A percentile compares a stretch with the other conserved stretches of the same genome.
phyloP scores from a whole-genome alignment of 1,140 invertebrate genomes.

The Holotrichia oblita region DNA sequence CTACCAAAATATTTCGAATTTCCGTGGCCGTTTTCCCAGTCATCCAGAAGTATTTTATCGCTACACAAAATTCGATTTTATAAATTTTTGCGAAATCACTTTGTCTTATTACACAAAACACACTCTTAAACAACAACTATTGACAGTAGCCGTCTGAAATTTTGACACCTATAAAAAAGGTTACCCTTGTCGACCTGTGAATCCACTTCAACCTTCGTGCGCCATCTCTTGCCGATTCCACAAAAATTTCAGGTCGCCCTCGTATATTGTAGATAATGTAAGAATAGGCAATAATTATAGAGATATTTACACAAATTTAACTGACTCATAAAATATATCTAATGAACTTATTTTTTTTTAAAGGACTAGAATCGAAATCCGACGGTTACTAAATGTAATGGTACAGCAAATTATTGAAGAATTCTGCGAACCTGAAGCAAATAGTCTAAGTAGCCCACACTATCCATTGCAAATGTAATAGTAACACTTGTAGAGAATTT shows the following conservation, averaged over 20 bases:
- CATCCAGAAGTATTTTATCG: too few relatives aligned
- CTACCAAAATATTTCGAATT: too few relatives aligned
- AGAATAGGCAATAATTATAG: background rate
- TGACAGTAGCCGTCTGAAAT: too few relatives aligned
- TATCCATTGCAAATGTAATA: background rate
- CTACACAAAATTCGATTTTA: too few relatives aligned
- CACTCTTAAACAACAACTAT: too few relatives aligned
- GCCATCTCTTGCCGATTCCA: too few relatives aligned
- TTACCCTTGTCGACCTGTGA: too few relatives aligned
- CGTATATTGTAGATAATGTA: background rate
- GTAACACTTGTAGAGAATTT: background rate
- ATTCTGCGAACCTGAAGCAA: slow-evolving; percentile 81
- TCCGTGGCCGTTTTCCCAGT: too few relatives aligned
- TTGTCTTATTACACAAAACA: too few relatives aligned
- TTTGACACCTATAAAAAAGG: too few relatives aligned
- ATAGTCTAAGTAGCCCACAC: slow-evolving; percentile 65
- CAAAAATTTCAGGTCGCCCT: background rate
- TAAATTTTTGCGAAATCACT: too few relatives aligned
- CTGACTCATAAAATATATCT: background rate
- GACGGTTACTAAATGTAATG: slow-evolving; percentile 76
- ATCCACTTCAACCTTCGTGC: too few relatives aligned
- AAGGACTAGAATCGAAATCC: slow-evolving; percentile 75
- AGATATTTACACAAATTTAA: background rate
- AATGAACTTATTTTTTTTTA: slow-evolving; percentile 56
- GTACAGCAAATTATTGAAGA: slow-evolving; percentile 80